Percentiles rank a stretch among this genome's conserved stretches.
Evolutionary conservation across 2,888 invertebrate genomes (phyloP).

Genomic region (Conchocele bisecta): DNA sequence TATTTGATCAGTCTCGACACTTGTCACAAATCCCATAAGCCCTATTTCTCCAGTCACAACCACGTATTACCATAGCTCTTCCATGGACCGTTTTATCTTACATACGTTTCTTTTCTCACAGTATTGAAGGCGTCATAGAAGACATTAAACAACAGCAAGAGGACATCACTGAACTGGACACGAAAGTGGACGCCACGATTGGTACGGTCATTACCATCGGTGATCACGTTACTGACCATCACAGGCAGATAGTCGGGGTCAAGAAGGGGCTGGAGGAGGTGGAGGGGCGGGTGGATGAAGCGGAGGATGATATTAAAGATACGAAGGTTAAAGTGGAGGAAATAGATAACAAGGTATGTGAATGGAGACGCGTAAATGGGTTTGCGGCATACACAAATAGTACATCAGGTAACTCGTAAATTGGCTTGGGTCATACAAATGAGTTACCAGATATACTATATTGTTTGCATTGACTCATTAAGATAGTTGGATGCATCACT

Average conservation of each 20-base stretch:
- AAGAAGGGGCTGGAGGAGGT: slow-evolving; percentile 58
- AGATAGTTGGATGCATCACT: too few species aligned
- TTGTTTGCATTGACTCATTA: too few species aligned
- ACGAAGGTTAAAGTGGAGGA: slow-evolving; percentile 73
- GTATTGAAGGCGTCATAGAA: slow-evolving; percentile 68
- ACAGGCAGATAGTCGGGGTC: slow-evolving; percentile 58
- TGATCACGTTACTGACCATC: slow-evolving; percentile 67
- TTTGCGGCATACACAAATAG: background rate
- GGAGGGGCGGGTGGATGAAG: slow-evolving; percentile 63
- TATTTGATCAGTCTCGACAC: too few species aligned
- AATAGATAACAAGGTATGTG: slow-evolving; percentile 76
- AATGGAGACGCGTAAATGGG: background rate
- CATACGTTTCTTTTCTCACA: slow-evolving; percentile 31
- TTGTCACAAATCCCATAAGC: too few species aligned
- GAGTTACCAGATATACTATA: too few species aligned
- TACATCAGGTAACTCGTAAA: too few species aligned
- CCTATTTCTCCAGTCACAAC: too few species aligned
- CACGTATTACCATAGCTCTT: too few species aligned
- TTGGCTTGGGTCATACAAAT: too few species aligned
- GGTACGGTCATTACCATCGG: slow-evolving; percentile 62
- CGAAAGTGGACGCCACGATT: slow-evolving; percentile 65
- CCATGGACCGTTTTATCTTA: too few species aligned
- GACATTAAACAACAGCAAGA: slow-evolving; percentile 68
- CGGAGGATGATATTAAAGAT: slow-evolving; percentile 67
- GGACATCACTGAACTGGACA: slow-evolving; percentile 66